phyloP scores from a whole-genome alignment of 1,140 invertebrate species.

The Scylla paramamosain region DNA sequence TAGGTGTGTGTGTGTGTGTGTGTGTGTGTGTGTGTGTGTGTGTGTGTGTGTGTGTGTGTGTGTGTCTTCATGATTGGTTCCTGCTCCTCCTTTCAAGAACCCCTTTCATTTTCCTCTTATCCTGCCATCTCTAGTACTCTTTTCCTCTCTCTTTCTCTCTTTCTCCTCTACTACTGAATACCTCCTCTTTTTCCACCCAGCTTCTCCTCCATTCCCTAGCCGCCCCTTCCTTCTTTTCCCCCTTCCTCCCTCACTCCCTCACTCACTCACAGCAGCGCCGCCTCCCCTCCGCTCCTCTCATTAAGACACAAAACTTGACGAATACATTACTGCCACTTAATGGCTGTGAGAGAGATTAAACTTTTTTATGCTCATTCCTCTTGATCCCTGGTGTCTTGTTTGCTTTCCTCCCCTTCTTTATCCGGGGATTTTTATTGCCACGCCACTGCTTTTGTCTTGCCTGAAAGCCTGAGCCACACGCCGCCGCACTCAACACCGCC shows the following conservation, averaged over 20 bases:
- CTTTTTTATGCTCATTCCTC: background rate
- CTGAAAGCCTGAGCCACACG: background rate
- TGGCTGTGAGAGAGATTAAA: background rate
- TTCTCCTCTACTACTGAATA: background rate
- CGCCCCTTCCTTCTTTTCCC: background rate
- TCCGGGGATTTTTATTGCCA: background rate
- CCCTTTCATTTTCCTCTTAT: background rate
- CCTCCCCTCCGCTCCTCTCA: background rate
- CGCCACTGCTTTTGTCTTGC: background rate
- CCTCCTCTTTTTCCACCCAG: background rate
- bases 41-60: too few relatives aligned
- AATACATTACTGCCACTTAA: slow-evolving; percentile 15
- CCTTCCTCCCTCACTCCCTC: background rate
- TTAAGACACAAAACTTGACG: background rate
- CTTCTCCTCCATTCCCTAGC: background rate
- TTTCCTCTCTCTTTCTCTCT: background rate
- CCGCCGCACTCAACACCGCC: background rate
- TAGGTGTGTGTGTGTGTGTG: too few relatives aligned
- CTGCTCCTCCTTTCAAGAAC: background rate
- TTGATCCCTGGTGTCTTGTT: background rate
- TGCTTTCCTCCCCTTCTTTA: background rate
- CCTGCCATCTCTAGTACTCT: background rate
- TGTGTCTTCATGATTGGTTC: too few relatives aligned
- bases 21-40: too few relatives aligned
- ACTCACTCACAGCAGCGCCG: too few relatives aligned